A percentile compares a stretch with the other conserved stretches of the same genome.
These are phyloP conservation scores for Spodoptera frugiperda DNA, from an alignment of 1,140 invertebrate species.

Conservation along the genomic window DNA sequence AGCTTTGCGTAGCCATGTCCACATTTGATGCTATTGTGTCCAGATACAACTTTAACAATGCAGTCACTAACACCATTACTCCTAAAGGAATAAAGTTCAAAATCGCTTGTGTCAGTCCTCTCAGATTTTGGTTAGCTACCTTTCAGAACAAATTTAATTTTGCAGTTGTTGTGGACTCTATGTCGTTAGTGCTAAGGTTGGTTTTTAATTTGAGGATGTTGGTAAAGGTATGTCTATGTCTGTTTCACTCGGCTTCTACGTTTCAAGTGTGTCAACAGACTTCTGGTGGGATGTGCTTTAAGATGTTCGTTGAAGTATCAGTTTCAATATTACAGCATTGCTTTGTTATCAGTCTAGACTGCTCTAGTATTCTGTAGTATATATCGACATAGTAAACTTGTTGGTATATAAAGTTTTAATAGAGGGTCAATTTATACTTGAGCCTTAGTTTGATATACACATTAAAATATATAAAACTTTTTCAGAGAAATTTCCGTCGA, in stretches of 20 bases:
- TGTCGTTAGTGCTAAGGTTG: slow-evolving; percentile 2
- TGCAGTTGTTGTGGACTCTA: not conserved
- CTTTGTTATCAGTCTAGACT: not conserved
- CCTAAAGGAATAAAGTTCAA: slow-evolving; percentile 10
- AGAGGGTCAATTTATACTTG: too few relatives aligned
- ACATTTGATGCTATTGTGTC: slow-evolving; percentile 50
- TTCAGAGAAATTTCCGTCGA: too few relatives aligned
- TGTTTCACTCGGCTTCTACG: slow-evolving; percentile 12
- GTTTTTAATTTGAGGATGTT: not conserved
- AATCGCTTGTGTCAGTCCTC: not conserved
- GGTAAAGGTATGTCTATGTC: not conserved
- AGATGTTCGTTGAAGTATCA: slow-evolving; percentile 44
- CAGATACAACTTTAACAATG: slow-evolving; percentile 9
- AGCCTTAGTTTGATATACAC: too few relatives aligned
- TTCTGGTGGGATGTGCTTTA: slow-evolving; percentile 24
- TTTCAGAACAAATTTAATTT: not conserved
- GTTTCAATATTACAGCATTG: slow-evolving; percentile 27
- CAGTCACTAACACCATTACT: slow-evolving; percentile 5
- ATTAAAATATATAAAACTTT: too few relatives aligned
- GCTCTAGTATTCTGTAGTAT: not conserved
- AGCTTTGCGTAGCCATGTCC: slow-evolving; percentile 57
- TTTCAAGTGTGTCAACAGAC: slow-evolving; percentile 42
- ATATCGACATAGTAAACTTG: too few relatives aligned
- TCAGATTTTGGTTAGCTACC: not conserved
- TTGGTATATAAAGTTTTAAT: too few relatives aligned